phyloP scores from a whole-genome alignment of 23 tunicate genomes.

The Trididemnum nubilum region DNA sequence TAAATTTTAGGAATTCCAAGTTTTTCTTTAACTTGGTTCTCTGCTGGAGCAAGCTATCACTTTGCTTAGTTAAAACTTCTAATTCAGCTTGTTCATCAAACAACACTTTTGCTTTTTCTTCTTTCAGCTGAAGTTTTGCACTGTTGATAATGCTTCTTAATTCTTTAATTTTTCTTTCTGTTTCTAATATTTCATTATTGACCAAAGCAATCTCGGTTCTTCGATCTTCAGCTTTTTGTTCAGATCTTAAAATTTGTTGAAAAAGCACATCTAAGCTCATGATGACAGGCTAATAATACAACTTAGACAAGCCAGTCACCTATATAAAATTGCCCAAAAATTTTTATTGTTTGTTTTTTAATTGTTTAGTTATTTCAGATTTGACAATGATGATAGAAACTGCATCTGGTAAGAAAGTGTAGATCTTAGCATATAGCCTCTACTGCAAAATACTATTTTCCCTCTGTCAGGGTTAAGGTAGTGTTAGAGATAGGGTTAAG shows the following conservation, averaged over 20 bases:
- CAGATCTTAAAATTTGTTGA: conserved; percentile 21
- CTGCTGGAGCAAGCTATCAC: not conserved
- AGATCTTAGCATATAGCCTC: too few relatives aligned
- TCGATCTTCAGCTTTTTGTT: conserved; percentile 34
- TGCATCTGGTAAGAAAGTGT: too few relatives aligned
- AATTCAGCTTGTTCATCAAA: conserved; percentile 4
- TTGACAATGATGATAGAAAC: too few relatives aligned
- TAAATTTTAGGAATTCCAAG: not conserved
- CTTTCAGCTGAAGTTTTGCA: not conserved
- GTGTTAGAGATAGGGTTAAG: too few relatives aligned
- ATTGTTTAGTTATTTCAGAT: too few relatives aligned
- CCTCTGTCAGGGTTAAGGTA: too few relatives aligned
- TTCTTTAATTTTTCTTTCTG: conserved; percentile 15
- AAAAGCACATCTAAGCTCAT: conserved; percentile 28
- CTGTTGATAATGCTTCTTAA: not conserved
- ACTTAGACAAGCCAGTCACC: too few relatives aligned
- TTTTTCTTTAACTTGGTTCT: not conserved
- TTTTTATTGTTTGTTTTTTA: too few relatives aligned
- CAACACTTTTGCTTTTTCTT: not conserved
- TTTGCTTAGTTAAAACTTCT: conserved; percentile 9
- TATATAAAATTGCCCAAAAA: too few relatives aligned
- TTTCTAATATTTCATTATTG: not conserved
- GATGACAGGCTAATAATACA: too few relatives aligned
- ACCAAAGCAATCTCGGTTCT: not conserved
- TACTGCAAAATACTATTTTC: too few relatives aligned